Base-by-base conservation (phyloP, 2,797 vertebrate genomes). In the Bovichtus variegatus region DNA sequence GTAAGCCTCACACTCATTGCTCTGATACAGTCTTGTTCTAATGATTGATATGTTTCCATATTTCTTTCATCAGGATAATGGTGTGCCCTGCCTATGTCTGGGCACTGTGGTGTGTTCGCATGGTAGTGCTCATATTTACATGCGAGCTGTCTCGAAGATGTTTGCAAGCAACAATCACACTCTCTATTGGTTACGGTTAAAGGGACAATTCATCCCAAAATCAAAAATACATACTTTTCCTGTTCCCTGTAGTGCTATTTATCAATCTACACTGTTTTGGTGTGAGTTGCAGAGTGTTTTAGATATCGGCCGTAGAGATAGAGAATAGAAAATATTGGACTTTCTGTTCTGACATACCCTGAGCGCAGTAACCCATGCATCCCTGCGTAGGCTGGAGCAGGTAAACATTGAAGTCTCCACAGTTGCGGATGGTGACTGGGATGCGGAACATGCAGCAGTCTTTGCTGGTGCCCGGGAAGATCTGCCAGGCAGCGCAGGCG, bases 311-410 rank as follows among this genome's bases (percentile, higher is more conserved):
- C n/a, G n/a, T n/a, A n/a, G n/a, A n/a, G n/a, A 34, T 34, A 34
- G 34, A 34, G 34, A 34, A 34, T 31, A 34, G 31, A 34, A 34
- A 34, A 34, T 9, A 34, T 34, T 34, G 8, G 31, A 34, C 31
- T 9, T 8, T 51, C 6, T 23, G 36, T 19, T 19, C 19, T 12
- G 57, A 62, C 91, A 78, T 87, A 96, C 97, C 97, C 93, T 98
- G 91, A 71, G 97, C 96, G 65, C 98, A 99, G 87, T 98, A 99
- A 2, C 95, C 97, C 97, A 98, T 98, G 83, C 97, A 98, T 40
- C 96, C 97, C 85, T 96, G 97, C 0, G 97, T 98, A 16, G 97
- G 96, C 70, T 97, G 97, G 5, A 98, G 95, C 3, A 97, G 94
- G 85, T 99, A 98, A 43, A 98, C 94, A 64, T 94, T 97, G 91